Base-by-base conservation (phyloP, 2,797 vertebrate species). In the Acrossocheilus wenchowensis region DNA sequence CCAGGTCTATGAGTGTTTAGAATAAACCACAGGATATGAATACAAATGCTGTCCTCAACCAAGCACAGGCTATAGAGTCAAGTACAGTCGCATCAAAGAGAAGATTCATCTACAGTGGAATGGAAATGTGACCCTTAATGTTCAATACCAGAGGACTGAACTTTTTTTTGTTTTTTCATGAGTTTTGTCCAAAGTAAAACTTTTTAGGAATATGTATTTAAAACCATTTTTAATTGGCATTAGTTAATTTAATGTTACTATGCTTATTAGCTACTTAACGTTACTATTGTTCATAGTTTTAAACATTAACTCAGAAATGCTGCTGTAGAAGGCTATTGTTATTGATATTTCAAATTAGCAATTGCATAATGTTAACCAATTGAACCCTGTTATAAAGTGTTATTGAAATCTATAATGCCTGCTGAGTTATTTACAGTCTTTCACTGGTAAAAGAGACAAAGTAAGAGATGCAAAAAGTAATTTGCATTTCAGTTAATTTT, bases 11-110 rank as follows among this genome's bases (percentile, higher is more conserved):
- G 64, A 52, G 64, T 36, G 30, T 72, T 72, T 21, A 41, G 45
- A 72, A 72, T 36, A 52, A 72, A 39, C 11, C 45, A 52, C 64
- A 54, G 19, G 26, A 72, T 52, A 72, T 52, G 81, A 71, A 82
- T 36, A 17, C 66, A 41, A 68, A 72, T 52, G 66, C 23, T 41
- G 36, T 68, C 19, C 64, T 34, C 80, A 82, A 34, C 30, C 19
- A 45, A 66, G 21, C 62, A 54, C 26, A 34, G 26, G 52, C 75
- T 50, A 19, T 34, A 36, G 23, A 69, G 34, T 68, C 26, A 69
- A 52, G 68, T 39, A 41, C 43, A 82, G 26, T 69, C 77, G 43
- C 57, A 79, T 64, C n/a, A 30, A 62, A 79, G 39, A 62, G 1
- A 64, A 43, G 39, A 30, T 62, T 62, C 14, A 10, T 72, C 69